These are phyloP conservation scores for Leptinotarsa lineolata DNA, from an alignment of 1,140 invertebrate genomes.

Conservation along the genomic window DNA sequence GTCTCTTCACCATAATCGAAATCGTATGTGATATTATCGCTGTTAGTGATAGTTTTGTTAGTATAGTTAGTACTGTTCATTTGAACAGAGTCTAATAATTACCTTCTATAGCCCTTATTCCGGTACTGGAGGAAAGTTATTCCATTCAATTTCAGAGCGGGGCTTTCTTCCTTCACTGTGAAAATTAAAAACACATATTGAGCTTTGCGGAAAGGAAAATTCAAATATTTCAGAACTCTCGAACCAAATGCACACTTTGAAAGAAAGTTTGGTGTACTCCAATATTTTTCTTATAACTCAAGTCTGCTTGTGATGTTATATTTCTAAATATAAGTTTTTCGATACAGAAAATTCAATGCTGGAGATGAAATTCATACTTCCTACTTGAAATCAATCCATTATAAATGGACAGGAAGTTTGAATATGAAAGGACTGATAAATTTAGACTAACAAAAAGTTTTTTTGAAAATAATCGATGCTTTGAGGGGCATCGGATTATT, in stretches of 20 bases:
- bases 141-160: constrained; percentile 52
- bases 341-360: not conserved
- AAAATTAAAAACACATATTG: constrained; percentile 26
- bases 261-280: constrained; percentile 7
- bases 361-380: too few species aligned
- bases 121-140: constrained; percentile 51
- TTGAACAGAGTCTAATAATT: constrained; percentile 27
- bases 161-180: constrained; percentile 44
- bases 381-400: too few species aligned
- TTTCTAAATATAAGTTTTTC: constrained; percentile 9
- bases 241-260: not conserved
- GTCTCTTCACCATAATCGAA: constrained; percentile 40
- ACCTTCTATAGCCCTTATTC: constrained; percentile 53
- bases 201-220: constrained; percentile 5
- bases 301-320: constrained; percentile 8
- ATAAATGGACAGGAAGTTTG: too few species aligned
- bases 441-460: too few species aligned
- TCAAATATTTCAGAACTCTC: not conserved
- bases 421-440: too few species aligned
- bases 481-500: too few species aligned
- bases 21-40: constrained; percentile 41
- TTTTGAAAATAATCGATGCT: too few species aligned
- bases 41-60: constrained; percentile 38
- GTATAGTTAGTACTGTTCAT: constrained; percentile 25
- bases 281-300: not conserved